A percentile compares a stretch with the other conserved stretches of the same genome.
phyloP scores from a whole-genome alignment of 2,113 vertebrate genomes.

The Rhizomys pruinosus region DNA sequence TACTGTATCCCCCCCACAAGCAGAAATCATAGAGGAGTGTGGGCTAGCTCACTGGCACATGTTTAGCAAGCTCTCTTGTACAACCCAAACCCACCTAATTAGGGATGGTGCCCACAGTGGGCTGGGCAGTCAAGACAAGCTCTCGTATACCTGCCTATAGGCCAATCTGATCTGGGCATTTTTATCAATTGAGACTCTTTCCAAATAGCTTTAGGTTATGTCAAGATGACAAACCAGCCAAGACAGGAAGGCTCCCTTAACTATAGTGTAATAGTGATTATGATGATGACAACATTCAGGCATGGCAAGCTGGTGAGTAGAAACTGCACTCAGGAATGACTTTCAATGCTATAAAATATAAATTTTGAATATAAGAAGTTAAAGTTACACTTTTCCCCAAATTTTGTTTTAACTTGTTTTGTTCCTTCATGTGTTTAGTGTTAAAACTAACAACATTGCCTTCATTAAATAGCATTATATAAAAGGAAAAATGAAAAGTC shows the following conservation, averaged over 20 bases:
- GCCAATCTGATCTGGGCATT: neutral
- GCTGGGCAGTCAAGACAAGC: neutral
- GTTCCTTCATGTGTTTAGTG: neutral
- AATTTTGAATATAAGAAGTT: slow-evolving; percentile 35
- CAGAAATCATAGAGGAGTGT: neutral
- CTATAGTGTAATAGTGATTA: neutral
- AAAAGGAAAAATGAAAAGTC: neutral
- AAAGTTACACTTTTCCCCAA: neutral
- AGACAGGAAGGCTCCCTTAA: neutral
- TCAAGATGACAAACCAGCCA: neutral
- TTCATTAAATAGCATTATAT: slow-evolving; percentile 26
- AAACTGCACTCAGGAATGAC: neutral
- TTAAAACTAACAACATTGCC: neutral
- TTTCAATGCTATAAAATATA: neutral
- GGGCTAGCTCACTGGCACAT: neutral
- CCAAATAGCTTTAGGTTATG: neutral
- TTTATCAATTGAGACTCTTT: neutral
- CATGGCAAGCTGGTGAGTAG: neutral
- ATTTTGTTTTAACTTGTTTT: slow-evolving; percentile 19
- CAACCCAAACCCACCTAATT: neutral
- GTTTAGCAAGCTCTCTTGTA: neutral
- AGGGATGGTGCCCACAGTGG: neutral
- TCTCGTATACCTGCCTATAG: neutral
- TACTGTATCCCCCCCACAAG: too few relatives aligned
- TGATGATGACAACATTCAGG: neutral